phyloP scores from a whole-genome alignment of 2,888 invertebrate genomes.

The Anarsia innoxiella region DNA sequence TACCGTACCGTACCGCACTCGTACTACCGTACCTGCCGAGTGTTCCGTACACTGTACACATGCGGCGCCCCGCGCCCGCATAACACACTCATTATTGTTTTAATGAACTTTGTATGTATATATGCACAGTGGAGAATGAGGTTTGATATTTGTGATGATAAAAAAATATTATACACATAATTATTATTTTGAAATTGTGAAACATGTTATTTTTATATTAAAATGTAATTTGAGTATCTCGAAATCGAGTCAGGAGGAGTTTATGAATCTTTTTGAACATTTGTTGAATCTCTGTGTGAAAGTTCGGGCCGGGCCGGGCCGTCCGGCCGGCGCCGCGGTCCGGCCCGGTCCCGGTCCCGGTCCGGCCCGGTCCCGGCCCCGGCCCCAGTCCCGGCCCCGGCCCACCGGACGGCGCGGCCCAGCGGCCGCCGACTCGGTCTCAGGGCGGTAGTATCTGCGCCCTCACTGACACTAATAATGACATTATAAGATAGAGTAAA shows the following conservation, averaged over 20 bases:
- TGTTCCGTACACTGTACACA: conserved; percentile 17
- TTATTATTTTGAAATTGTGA: conserved; percentile 52
- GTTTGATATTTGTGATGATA: conserved; percentile 60
- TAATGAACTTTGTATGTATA: conserved; percentile 63
- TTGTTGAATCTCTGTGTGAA: conserved; percentile 29
- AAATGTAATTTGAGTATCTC: conserved; percentile 38
- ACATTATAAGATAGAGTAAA: conserved; percentile 53
- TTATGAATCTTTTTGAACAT: conserved; percentile 33
- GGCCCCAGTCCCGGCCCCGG: conserved; percentile 11
- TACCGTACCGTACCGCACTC: conserved; percentile 16
- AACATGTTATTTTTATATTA: conserved; percentile 66
- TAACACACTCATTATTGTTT: conserved; percentile 32
- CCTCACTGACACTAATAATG: conserved; percentile 38
- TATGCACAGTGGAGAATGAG: conserved; percentile 63
- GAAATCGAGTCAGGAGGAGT: conserved; percentile 29
- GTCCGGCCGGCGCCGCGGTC: conserved; percentile 12
- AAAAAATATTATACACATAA: conserved; percentile 46
- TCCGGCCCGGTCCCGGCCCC: not conserved
- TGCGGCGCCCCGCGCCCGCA: conserved; percentile 13
- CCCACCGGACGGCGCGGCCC: too few species aligned
- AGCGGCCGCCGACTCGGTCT: conserved; percentile 36
- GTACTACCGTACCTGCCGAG: conserved; percentile 31
- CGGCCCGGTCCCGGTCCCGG: conserved; percentile 13
- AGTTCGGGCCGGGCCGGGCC: not conserved
- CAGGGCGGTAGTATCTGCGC: conserved; percentile 40